Percentiles rank a stretch among this genome's conserved stretches.
These are phyloP conservation scores for Drosophila austrosaltans DNA, from an alignment of 2,888 invertebrate genomes.

Conservation along the genomic window DNA sequence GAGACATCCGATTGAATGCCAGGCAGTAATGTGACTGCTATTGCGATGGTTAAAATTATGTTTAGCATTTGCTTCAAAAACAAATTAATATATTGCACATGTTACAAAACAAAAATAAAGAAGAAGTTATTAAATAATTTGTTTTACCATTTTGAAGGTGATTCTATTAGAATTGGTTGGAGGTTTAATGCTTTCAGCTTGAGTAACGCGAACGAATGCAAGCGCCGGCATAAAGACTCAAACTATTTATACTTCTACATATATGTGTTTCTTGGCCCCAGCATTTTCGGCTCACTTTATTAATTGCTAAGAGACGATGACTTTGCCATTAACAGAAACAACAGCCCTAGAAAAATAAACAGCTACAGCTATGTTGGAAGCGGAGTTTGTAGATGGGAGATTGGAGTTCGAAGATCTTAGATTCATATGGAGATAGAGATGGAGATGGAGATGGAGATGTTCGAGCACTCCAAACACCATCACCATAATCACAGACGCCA, in stretches of 20 bases:
- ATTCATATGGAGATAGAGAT: slow-evolving; percentile 7
- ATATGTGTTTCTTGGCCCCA: slow-evolving; percentile 49
- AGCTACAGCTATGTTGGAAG: slow-evolving; percentile 28
- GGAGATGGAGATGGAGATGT: slow-evolving; percentile 24
- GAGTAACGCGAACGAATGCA: slow-evolving; percentile 69
- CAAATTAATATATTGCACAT: background rate
- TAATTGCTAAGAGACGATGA: slow-evolving; percentile 60
- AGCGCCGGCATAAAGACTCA: slow-evolving; percentile 52
- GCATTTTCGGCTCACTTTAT: slow-evolving; percentile 59
- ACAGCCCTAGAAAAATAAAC: slow-evolving; percentile 75
- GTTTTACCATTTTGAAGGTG: background rate
- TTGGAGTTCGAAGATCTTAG: slow-evolving; percentile 10
- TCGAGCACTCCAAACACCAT: slow-evolving; percentile 51
- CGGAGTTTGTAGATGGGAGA: slow-evolving; percentile 4
- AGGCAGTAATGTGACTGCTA: slow-evolving; percentile 44
- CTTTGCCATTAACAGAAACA: slow-evolving; percentile 45
- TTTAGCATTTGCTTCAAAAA: background rate
- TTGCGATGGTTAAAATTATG: slow-evolving; percentile 33
- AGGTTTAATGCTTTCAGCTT: slow-evolving; percentile 57
- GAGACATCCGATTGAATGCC: slow-evolving; percentile 63
- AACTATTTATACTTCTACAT: slow-evolving; percentile 75
- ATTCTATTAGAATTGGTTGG: slow-evolving; percentile 47
- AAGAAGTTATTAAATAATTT: background rate
- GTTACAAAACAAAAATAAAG: background rate
- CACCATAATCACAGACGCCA: slow-evolving; percentile 28